These are phyloP conservation scores for Ifrita kowaldi DNA, from an alignment of 2,113 vertebrate genomes.

Conservation along the genomic window DNA sequence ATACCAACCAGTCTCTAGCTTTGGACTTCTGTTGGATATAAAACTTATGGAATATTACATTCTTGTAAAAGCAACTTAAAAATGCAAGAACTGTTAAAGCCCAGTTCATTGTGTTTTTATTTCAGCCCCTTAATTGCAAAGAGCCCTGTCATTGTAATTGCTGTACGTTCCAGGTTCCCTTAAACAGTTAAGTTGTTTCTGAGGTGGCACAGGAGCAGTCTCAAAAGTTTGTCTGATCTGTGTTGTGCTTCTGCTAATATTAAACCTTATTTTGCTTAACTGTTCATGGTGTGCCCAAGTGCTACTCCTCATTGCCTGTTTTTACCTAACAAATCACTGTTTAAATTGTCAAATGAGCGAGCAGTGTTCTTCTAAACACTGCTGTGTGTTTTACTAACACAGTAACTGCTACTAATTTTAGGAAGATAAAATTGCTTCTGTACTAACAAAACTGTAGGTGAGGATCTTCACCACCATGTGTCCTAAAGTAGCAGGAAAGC, in stretches of 20 bases:
- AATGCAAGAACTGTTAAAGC: background rate
- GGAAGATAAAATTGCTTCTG: background rate
- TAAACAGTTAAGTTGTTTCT: background rate
- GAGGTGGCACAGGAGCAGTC: background rate
- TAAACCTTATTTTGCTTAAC: background rate
- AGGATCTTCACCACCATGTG: background rate
- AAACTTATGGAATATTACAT: background rate
- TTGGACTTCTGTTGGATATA: background rate
- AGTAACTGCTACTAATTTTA: constrained; percentile 36
- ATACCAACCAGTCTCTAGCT: background rate
- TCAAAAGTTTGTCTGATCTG: background rate
- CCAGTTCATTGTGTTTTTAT: background rate
- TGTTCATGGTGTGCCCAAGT: background rate
- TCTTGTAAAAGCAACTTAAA: background rate
- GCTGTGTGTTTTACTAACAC: constrained; percentile 25
- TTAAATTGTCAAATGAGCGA: background rate
- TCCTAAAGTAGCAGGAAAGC: background rate
- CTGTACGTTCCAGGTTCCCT: background rate
- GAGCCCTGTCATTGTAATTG: background rate
- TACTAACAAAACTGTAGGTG: background rate
- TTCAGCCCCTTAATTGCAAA: background rate
- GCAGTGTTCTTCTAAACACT: background rate
- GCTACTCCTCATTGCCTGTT: background rate
- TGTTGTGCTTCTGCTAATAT: background rate
- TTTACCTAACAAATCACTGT: background rate